A percentile compares a stretch with the other conserved stretches of the same genome.
phyloP scores from a whole-genome alignment of 2,888 invertebrate genomes.

The Baronia brevicornis region DNA sequence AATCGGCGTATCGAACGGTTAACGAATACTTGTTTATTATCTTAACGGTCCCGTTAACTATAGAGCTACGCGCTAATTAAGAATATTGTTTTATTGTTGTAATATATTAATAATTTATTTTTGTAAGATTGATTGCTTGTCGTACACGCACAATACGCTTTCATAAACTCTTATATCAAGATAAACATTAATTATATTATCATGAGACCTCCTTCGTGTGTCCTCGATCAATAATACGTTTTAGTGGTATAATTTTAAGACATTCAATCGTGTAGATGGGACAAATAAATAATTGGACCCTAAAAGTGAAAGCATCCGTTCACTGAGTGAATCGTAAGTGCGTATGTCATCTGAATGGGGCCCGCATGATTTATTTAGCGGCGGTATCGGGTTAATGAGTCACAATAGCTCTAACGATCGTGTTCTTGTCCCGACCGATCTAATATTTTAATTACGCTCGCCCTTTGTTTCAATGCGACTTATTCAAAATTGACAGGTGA shows the following conservation, averaged over 20 bases:
- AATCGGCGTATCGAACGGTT: too few species aligned
- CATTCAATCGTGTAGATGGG: neutral
- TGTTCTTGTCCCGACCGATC: conserved; percentile 8
- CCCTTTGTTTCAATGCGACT: neutral
- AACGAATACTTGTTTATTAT: too few species aligned
- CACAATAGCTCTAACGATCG: conserved; percentile 7
- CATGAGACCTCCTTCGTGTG: conserved; percentile 9
- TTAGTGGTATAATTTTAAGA: neutral
- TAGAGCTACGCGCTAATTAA: too few species aligned
- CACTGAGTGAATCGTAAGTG: conserved; percentile 10
- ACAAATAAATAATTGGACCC: too few species aligned
- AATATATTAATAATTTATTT: too few species aligned
- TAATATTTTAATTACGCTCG: conserved; percentile 8
- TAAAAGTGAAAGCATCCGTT: conserved; percentile 20
- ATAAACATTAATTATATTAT: conserved; percentile 22
- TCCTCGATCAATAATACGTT: conserved; percentile 3
- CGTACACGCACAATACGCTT: conserved; percentile 18
- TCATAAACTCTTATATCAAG: conserved; percentile 21
- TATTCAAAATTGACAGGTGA: neutral
- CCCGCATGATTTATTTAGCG: conserved; percentile 17
- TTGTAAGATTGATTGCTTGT: conserved; percentile 17
- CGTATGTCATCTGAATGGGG: conserved; percentile 13
- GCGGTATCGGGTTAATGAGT: conserved; percentile 9
- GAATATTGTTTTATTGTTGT: conserved; percentile 5
- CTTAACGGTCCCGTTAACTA: too few species aligned